phyloP scores from a whole-genome alignment of 2,113 vertebrate species.

The Nycticryphes semicollaris region DNA sequence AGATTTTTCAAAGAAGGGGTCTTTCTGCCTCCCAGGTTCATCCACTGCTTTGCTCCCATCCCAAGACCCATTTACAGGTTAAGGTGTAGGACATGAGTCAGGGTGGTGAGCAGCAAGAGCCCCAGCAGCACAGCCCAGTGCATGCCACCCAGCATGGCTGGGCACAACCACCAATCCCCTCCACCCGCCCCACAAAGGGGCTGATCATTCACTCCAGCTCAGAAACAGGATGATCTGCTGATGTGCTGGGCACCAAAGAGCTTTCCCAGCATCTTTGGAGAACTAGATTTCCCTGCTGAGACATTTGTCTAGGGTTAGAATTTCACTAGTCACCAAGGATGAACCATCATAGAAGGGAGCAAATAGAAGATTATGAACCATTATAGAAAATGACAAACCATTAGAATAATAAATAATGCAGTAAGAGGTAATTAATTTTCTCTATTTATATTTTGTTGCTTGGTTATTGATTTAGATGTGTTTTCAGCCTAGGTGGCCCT shows the following conservation, averaged over 20 bases:
- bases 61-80: rapidly evolving
- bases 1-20: background rate
- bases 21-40: background rate
- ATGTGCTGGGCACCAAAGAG: background rate
- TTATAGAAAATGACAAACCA: background rate
- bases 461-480: constrained; percentile 3
- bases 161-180: rapidly evolving
- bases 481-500: background rate
- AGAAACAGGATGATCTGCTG: background rate
- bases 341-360: background rate
- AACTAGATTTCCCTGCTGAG: background rate
- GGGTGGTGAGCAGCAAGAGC: background rate
- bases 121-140: background rate
- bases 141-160: rapidly evolving
- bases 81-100: background rate
- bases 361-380: background rate
- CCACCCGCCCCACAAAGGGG: too few relatives aligned
- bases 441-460: background rate
- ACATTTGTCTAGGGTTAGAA: background rate
- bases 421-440: background rate
- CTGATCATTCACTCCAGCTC: background rate
- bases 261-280: background rate
- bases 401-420: constrained; percentile 20
- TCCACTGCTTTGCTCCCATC: background rate
- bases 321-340: background rate